Evolutionary conservation across 2,888 invertebrate species (phyloP).

Genomic region (Panzeria rudis): DNA sequence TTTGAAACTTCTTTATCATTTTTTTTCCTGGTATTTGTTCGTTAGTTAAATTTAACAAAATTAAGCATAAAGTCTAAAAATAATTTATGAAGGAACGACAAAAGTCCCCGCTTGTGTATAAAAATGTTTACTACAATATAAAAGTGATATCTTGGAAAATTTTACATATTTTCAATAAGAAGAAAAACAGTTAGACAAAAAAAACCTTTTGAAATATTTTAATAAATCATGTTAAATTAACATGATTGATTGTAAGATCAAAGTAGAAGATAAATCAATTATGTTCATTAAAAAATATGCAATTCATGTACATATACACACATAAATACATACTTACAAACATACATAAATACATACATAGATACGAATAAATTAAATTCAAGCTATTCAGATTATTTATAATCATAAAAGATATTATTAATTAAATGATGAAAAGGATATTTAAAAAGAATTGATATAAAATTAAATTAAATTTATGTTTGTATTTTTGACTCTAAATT

Average conservation of each 20-base stretch:
- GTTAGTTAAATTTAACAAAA: conserved; percentile 43
- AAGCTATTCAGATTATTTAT: not conserved
- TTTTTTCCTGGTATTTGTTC: conserved; percentile 14
- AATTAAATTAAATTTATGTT: conserved; percentile 4
- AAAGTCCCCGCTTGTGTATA: conserved; percentile 2
- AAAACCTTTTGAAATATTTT: conserved; percentile 11
- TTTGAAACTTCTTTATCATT: not conserved
- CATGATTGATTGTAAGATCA: conserved; percentile 49
- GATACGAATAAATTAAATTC: not conserved
- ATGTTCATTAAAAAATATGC: conserved; percentile 22
- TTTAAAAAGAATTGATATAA: not conserved
- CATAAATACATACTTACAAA: not conserved
- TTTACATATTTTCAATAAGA: conserved; percentile 55
- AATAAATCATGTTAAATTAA: conserved; percentile 67
- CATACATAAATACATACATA: not conserved
- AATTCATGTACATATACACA: conserved; percentile 60
- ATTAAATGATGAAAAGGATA: not conserved
- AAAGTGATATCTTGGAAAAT: conserved; percentile 64
- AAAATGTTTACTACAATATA: conserved; percentile 48
- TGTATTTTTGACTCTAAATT: not conserved
- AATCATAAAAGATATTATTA: conserved; percentile 20
- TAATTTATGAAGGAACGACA: conserved; percentile 16
- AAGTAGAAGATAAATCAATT: conserved; percentile 14
- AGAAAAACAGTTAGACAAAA: conserved; percentile 7
- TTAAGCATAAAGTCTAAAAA: conserved; percentile 27